Conservation (phyloP, 2,797 vertebrate species). For the Cheracebus regulus region DNA sequence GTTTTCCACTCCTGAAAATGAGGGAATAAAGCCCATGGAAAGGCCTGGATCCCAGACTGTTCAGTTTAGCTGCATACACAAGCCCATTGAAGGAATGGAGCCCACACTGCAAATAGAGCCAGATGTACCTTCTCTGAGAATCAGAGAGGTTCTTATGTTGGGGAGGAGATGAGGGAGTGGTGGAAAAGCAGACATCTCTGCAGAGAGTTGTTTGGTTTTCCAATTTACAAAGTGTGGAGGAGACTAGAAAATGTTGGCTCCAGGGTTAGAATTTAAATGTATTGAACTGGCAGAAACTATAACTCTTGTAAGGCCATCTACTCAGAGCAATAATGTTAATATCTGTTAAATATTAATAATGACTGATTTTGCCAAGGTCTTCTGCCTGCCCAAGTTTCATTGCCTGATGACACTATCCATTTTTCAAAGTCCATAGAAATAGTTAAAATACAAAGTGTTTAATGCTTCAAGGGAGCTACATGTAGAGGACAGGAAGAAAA, state of each 20-base stretch:
- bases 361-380: conserved; percentile 20
- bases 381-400: conserved; percentile 7
- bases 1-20: neutral
- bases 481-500: neutral
- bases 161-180: neutral
- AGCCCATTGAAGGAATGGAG: neutral
- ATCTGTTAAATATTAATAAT: conserved; percentile 59
- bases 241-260: neutral
- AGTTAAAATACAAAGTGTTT: conserved; percentile 11
- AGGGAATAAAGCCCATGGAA: neutral
- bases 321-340: conserved; percentile 45
- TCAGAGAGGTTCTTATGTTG: neutral
- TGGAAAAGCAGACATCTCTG: neutral
- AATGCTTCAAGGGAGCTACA: conserved; percentile 2
- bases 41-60: neutral
- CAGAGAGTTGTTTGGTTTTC: neutral
- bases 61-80: neutral
- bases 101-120: neutral
- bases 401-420: conserved; percentile 9
- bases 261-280: conserved; percentile 27
- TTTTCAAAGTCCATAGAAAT: conserved; percentile 34
- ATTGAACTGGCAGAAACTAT: neutral
- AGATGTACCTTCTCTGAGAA: neutral
- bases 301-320: conserved; percentile 22
- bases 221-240: neutral